A percentile compares a stretch with the other conserved stretches of the same genome.
Conservation (phyloP, 2,797 vertebrate genomes). For the Choloepus didactylus region DNA sequence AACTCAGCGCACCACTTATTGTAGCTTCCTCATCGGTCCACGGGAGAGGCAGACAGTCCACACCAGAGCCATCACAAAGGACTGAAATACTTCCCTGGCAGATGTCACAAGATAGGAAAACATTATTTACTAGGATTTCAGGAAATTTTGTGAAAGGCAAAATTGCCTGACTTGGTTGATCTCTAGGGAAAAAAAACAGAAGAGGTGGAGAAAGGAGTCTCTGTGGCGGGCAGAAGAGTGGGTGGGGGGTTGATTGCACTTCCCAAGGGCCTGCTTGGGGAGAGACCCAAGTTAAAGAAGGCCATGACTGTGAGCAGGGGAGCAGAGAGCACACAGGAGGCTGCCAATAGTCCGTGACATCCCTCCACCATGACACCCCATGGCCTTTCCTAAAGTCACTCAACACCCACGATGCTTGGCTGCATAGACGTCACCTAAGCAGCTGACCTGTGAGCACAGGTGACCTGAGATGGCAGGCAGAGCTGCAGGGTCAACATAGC, state of each 20-base stretch:
- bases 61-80: too few species aligned
- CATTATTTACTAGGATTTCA: neutral
- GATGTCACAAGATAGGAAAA: neutral
- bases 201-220: neutral
- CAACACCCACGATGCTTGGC: fast-evolving
- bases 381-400: neutral
- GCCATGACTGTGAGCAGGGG: neutral
- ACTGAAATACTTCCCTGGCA: neutral
- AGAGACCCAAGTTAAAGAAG: neutral
- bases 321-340: neutral
- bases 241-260: neutral
- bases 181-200: neutral
- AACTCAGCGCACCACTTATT: fast-evolving
- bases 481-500: fast-evolving
- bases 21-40: neutral
- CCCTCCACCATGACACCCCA: neutral
- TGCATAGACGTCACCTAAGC: neutral
- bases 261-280: neutral
- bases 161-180: neutral
- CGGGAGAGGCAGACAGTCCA: neutral
- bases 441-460: neutral
- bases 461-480: neutral
- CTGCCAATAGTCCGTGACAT: neutral
- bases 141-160: neutral
- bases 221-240: neutral